These are phyloP conservation scores for Xiphophorus maculatus DNA, from an alignment of 2,113 vertebrate species.

Conservation along the genomic window DNA sequence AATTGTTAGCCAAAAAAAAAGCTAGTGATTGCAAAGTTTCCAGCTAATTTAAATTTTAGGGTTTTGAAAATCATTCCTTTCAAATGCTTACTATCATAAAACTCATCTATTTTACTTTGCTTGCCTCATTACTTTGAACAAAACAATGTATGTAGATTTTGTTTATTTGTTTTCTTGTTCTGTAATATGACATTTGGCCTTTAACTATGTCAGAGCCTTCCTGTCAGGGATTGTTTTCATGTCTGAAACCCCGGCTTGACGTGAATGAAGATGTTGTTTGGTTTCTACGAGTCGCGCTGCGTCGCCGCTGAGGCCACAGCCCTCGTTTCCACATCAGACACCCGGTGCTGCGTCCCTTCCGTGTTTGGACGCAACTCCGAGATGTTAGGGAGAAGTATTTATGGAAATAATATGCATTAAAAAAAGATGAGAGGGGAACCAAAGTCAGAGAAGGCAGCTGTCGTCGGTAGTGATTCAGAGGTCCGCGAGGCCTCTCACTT, in stretches of 20 bases:
- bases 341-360: slow-evolving; percentile 16
- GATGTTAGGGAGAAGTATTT: slow-evolving; percentile 59
- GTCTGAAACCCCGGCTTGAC: slow-evolving; percentile 11
- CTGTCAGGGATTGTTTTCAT: slow-evolving; percentile 26
- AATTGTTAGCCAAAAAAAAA: too few relatives aligned
- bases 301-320: not conserved
- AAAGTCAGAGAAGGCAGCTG: slow-evolving; percentile 69
- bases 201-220: slow-evolving; percentile 1
- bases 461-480: slow-evolving; percentile 75
- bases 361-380: slow-evolving; percentile 26
- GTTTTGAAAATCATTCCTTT: not conserved
- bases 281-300: slow-evolving; percentile 1
- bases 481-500: slow-evolving; percentile 75
- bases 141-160: not conserved
- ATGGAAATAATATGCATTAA: slow-evolving; percentile 79
- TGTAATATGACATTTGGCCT: not conserved
- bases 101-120: not conserved
- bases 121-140: too few relatives aligned
- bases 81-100: not conserved
- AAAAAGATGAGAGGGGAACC: slow-evolving; percentile 63
- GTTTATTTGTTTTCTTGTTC: too few relatives aligned
- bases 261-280: slow-evolving; percentile 7
- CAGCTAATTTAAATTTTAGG: too few relatives aligned
- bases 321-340: slow-evolving; percentile 13
- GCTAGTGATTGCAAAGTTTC: too few relatives aligned